These are phyloP conservation scores for Diabrotica undecimpunctata DNA, from an alignment of 1,140 invertebrate species.

Conservation along the genomic window DNA sequence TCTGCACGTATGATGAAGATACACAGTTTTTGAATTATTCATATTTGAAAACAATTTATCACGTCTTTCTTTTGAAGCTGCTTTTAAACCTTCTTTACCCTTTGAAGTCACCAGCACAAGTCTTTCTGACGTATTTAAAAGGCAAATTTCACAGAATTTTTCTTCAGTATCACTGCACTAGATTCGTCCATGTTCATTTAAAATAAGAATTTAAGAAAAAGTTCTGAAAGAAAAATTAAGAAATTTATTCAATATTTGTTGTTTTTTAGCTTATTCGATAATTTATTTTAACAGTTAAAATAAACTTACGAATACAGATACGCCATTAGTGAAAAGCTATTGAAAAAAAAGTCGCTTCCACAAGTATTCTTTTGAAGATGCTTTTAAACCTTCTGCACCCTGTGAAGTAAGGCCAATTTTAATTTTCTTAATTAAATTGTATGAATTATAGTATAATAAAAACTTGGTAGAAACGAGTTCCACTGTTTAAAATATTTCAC, in stretches of 20 bases:
- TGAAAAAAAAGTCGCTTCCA: not conserved
- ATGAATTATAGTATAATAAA: not conserved
- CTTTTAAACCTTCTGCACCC: not conserved
- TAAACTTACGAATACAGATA: not conserved
- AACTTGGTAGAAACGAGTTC: not conserved
- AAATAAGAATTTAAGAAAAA: too few relatives aligned
- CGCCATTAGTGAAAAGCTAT: not conserved
- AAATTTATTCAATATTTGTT: too few relatives aligned
- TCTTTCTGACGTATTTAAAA: too few relatives aligned
- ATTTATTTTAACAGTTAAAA: not conserved
- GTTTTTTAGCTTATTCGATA: too few relatives aligned
- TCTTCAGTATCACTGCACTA: too few relatives aligned
- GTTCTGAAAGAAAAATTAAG: too few relatives aligned
- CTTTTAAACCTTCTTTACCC: too few relatives aligned
- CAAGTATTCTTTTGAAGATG: not conserved
- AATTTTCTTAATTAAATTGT: not conserved
- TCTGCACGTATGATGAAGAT: not conserved
- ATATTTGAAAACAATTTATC: not conserved
- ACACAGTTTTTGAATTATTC: not conserved
- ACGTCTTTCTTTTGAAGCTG: not conserved
- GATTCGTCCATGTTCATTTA: too few relatives aligned
- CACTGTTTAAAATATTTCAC: constrained; percentile 2
- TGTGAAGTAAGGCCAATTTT: not conserved
- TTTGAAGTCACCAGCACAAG: too few relatives aligned
- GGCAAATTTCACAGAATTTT: too few relatives aligned